These are phyloP conservation scores for Allolobophora icterica DNA, from an alignment of 2,888 invertebrate genomes.

Conservation along the genomic window DNA sequence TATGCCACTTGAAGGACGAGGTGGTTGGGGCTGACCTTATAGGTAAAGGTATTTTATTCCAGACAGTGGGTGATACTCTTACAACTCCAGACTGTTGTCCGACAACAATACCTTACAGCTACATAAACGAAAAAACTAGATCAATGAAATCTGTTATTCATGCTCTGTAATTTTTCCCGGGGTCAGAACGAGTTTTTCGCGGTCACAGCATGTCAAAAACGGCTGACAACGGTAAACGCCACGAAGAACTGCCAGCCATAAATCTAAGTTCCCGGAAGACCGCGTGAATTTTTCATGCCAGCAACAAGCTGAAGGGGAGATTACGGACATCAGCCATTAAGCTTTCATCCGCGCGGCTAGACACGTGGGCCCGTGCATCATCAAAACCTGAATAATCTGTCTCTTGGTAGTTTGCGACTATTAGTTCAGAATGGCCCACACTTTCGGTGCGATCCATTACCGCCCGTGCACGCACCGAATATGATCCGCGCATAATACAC, in stretches of 20 bases:
- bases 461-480: background rate
- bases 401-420: background rate
- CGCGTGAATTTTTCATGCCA: background rate
- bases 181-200: no score
- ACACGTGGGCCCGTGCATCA: background rate
- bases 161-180: background rate
- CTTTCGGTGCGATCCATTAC: background rate
- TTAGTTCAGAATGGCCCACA: background rate
- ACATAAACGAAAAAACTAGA: no score
- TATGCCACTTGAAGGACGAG: no score
- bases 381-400: background rate
- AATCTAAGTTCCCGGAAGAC: background rate
- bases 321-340: background rate
- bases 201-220: background rate
- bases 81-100: no score
- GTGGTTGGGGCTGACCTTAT: no score
- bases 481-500: background rate
- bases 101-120: no score
- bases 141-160: no score
- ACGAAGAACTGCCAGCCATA: background rate
- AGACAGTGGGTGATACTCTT: no score
- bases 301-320: slow-evolving; percentile 17
- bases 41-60: no score
- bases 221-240: background rate
- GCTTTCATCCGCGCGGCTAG: background rate